Base-by-base conservation (phyloP, 2,888 invertebrate species). In the Fabriciana adippe region DNA sequence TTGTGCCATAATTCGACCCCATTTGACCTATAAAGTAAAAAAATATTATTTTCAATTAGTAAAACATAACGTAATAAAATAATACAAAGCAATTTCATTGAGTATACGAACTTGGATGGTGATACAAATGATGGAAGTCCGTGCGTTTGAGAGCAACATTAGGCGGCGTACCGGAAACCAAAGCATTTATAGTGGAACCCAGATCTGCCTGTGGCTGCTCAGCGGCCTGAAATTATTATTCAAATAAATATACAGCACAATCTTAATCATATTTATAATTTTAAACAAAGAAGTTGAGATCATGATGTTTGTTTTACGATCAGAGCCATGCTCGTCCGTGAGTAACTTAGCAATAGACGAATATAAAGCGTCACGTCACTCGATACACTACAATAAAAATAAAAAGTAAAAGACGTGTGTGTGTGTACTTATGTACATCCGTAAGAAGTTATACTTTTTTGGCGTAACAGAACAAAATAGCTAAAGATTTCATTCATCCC, bases 61-160 rank as follows among this genome's bases (percentile, higher is more conserved):
- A 66, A 8, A 31, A 47, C 11, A 11, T 5, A 18, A 11, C 3
- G 3, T n/a, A 14, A 14, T 56, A 6, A 2, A 14, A 31, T 35
- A 26, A 5, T 13, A 50, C 6, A 8, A n/a, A 14, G 11, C 16
- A 35, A 13, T 31, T 16, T 35, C 14, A 16, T 15, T 18, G 16
- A 16, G 16, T 13, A 18, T 67, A 86, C 92, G 85, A 65, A 91
- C 92, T 89, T 68, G 83, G 79, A 74, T 79, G 87, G 72, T 91
- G 93, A 83, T 89, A 92, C 77, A 88, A 81, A 78, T 88, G 90
- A 77, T 89, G 90, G 75, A 86, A 93, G 76, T 95, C 94, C 53
- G 95, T 94, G 70, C 95, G 93, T 85, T 97, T 96, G 74, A 98
- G 93, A 71, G 98, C 95, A 64, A 98, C 98, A 87, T 98, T 98